Evolutionary conservation across 2,113 vertebrate species (phyloP), one percentile per base, ranked within the genome.

Genomic region (Spea bombifrons): DNA sequence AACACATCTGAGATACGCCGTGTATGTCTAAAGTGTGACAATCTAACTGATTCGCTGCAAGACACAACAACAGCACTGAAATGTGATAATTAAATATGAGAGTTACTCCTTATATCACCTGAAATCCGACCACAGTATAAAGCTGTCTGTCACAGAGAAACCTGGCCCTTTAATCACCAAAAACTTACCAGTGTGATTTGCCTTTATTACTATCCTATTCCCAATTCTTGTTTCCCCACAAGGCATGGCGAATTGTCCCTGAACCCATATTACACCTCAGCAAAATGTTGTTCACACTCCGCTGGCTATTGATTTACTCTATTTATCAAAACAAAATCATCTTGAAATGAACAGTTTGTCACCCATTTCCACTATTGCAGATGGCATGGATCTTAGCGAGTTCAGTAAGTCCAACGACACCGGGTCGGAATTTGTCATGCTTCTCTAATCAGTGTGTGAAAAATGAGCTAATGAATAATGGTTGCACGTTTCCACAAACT

Each of bases 401-500:
- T 91, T 92, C 94, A 91, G 91, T 93, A 93, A 94, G 91, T 92
- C 94, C 93, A 91, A 92, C 93, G 91, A 86, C 92, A 91, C 91
- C 89, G 87, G 96, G 95, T 97, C 95, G 94, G 91, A 89, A 94
- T 97, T 96, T 84, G 94, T 89, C 91, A 92, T 92, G 91, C 93
- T 93, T 96, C 91, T 92, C 93, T 94, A 94, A 93, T 95, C 94
- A 94, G 91, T 87, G 93, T 95, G 95, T 97, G 96, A 97, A 96
- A 96, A 99, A 99, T 97, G 93, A 97, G 89, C 92, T 97, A 98
- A 97, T 96, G 93, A 97, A 94, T 95, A 96, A 95, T 94, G 93
- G 95, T 95, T 96, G 93, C 94, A 94, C 94, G 93, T 96, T 97
- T 96, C 95, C 95, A 95, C 95, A 97, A 97, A 96, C 95, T 96